Conservation (phyloP, 30 jellyfish, hydroid and myxozoan species). For the Chrysaora quinquecirrha region DNA sequence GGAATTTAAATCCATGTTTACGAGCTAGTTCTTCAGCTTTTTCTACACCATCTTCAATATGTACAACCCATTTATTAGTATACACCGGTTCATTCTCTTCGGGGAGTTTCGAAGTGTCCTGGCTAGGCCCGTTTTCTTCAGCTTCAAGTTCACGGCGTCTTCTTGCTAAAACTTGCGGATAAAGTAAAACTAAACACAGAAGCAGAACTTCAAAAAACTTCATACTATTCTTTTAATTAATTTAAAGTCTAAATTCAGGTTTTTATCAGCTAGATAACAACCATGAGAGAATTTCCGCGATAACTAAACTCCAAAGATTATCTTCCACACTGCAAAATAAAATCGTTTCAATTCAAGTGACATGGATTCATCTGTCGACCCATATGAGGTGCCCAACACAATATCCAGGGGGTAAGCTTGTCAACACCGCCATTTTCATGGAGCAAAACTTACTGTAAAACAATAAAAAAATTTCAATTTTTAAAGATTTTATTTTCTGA, state of each 20-base stretch:
- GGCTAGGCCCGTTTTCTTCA: constrained; percentile 6
- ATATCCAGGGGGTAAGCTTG: too few species aligned
- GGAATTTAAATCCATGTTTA: constrained; percentile 68
- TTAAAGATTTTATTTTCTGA: too few species aligned
- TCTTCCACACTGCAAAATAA: too few species aligned
- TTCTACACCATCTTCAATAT: constrained; percentile 74
- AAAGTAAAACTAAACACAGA: neutral
- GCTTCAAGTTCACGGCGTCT: constrained; percentile 11
- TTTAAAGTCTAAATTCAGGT: neutral
- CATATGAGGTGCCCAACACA: too few species aligned
- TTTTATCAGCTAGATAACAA: neutral
- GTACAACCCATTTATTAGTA: constrained; percentile 93
- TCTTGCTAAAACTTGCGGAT: neutral
- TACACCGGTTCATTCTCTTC: constrained; percentile 42
- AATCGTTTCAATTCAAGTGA: too few species aligned
- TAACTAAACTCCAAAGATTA: neutral
- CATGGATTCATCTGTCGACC: too few species aligned
- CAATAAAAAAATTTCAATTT: too few species aligned
- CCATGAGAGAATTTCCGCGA: neutral
- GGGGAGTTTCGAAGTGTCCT: neutral
- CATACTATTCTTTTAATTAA: neutral
- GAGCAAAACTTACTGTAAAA: too few species aligned
- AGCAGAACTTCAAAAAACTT: neutral
- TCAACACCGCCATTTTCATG: too few species aligned
- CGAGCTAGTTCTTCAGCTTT: constrained; percentile 83